A percentile compares a stretch with the other conserved stretches of the same genome.
Evolutionary conservation across 1,140 invertebrate genomes (phyloP).

Genomic region (Condylostylus longicornis): DNA sequence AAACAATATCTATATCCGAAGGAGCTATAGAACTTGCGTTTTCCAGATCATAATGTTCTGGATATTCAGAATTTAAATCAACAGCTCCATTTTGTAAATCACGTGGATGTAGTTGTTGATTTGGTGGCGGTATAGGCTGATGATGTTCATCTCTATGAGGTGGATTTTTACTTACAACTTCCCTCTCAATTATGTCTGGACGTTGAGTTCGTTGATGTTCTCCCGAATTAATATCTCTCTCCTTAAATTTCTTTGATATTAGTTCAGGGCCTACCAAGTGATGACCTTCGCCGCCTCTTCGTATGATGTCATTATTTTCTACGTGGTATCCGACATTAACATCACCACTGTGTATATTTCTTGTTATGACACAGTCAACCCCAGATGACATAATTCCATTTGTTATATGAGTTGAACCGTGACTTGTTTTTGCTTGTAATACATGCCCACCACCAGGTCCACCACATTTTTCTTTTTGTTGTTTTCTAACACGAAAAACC

Average conservation of each 20-base stretch:
- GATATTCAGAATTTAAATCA: conserved; percentile 64
- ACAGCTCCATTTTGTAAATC: conserved; percentile 47
- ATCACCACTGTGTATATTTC: conserved; percentile 29
- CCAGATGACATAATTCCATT: conserved; percentile 39
- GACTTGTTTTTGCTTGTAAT: conserved; percentile 44
- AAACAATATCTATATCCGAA: conserved; percentile 91
- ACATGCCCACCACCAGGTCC: conserved; percentile 32
- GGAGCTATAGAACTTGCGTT: conserved; percentile 95
- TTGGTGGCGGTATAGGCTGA: conserved; percentile 47
- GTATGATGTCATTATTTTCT: conserved; percentile 49
- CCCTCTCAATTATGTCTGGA: conserved; percentile 85
- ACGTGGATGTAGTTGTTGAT: conserved; percentile 47
- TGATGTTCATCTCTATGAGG: conserved; percentile 58
- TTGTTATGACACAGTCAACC: conserved; percentile 40
- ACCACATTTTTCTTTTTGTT: conserved; percentile 65
- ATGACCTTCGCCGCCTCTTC: conserved; percentile 45
- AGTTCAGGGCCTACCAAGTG: conserved; percentile 64
- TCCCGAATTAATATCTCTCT: conserved; percentile 54
- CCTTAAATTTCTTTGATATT: conserved; percentile 75
- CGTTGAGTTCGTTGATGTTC: conserved; percentile 56
- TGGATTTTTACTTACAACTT: conserved; percentile 67
- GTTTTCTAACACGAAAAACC: conserved; percentile 69
- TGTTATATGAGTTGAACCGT: conserved; percentile 43
- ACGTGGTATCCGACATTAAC: conserved; percentile 42
- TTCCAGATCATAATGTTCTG: conserved; percentile 92